A percentile compares a stretch with the other conserved stretches of the same genome.
These are phyloP conservation scores for Polietes domitor DNA, from an alignment of 2,888 invertebrate species.

Conservation along the genomic window DNA sequence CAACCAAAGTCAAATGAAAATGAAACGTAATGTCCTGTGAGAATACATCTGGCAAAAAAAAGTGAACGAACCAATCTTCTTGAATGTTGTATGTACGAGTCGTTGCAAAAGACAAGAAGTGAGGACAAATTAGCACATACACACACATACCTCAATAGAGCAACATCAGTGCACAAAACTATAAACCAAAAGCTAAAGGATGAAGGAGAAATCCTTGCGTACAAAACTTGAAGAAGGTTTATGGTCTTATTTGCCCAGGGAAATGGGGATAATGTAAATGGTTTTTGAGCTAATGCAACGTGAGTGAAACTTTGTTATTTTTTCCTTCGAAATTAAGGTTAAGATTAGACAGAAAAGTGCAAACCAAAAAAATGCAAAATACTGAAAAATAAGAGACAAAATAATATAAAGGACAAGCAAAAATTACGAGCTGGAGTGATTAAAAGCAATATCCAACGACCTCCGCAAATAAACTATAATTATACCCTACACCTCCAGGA, in stretches of 20 bases:
- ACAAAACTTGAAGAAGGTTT: conserved; percentile 50
- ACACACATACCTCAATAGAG: background rate
- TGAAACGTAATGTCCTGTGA: conserved; percentile 58
- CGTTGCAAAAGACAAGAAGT: conserved; percentile 28
- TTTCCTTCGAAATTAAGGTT: conserved; percentile 55
- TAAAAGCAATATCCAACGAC: no score
- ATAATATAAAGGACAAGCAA: no score
- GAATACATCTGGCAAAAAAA: conserved; percentile 16
- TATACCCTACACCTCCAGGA: no score
- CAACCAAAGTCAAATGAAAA: conserved; percentile 11
- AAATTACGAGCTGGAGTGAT: no score
- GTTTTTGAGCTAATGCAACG: conserved; percentile 42
- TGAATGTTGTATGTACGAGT: background rate
- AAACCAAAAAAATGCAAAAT: no score
- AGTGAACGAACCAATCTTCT: background rate
- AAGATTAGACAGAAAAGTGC: background rate
- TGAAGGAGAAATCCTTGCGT: conserved; percentile 13
- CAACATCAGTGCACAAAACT: background rate
- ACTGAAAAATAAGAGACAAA: no score
- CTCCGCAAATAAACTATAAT: no score
- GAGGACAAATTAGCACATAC: conserved; percentile 50
- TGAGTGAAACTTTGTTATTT: conserved; percentile 44
- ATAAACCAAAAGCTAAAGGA: background rate
- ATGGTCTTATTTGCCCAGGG: conserved; percentile 36
- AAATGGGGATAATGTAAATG: conserved; percentile 50